phyloP scores from a whole-genome alignment of 2,888 invertebrate species.

The Synanthedon andrenaeformis region DNA sequence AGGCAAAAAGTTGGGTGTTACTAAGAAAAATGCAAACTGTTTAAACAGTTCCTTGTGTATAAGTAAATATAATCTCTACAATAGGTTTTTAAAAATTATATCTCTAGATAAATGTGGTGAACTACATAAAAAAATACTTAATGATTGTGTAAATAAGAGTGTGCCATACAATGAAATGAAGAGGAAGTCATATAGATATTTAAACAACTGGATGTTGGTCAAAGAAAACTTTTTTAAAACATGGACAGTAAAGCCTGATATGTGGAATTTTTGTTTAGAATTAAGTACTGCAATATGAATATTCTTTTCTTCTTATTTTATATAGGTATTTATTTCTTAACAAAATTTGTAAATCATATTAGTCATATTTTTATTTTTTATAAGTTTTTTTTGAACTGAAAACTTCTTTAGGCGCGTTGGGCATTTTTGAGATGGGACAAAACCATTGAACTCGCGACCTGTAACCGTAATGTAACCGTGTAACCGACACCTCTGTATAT shows the following conservation, averaged over 20 bases:
- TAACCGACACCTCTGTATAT: too few species aligned
- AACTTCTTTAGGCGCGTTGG: too few species aligned
- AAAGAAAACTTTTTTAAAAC: conserved; percentile 60
- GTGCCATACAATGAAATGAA: conserved; percentile 53
- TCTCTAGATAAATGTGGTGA: conserved; percentile 21
- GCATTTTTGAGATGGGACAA: too few species aligned
- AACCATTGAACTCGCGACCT: too few species aligned
- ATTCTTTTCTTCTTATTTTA: not conserved
- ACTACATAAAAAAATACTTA: conserved; percentile 20
- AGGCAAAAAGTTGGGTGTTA: conserved; percentile 83
- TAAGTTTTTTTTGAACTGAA: too few species aligned
- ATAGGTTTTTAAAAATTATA: conserved; percentile 51
- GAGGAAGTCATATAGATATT: conserved; percentile 29
- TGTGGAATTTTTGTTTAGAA: conserved; percentile 45
- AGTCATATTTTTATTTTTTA: too few species aligned
- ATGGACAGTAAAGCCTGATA: conserved; percentile 71
- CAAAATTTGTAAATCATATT: too few species aligned
- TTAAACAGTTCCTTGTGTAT: conserved; percentile 58
- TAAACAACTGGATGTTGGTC: conserved; percentile 45
- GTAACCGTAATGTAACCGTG: too few species aligned
- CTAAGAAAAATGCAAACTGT: conserved; percentile 71
- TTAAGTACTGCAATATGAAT: conserved; percentile 1
- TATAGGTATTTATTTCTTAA: too few species aligned
- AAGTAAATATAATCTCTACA: conserved; percentile 67
- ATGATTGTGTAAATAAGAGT: conserved; percentile 13